These are phyloP conservation scores for Oryctes rhinoceros DNA, from an alignment of 1,140 invertebrate genomes.

Conservation along the genomic window DNA sequence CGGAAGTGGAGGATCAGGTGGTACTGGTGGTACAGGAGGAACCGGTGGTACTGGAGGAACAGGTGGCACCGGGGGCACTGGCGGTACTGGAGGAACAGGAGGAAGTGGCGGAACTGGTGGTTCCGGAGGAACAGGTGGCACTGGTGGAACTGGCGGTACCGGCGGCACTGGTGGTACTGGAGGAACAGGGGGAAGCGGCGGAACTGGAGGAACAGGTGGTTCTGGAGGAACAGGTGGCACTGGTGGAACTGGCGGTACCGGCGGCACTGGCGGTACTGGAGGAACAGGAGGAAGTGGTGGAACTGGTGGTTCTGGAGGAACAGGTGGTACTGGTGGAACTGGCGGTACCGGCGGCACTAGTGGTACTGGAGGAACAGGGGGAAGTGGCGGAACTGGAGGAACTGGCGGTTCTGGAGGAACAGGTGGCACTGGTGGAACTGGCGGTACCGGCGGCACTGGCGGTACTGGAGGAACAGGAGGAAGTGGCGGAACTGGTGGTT, in stretches of 20 bases:
- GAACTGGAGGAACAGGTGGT: slow-evolving; percentile 47
- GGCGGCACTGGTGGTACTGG: neutral
- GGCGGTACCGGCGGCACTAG: neutral
- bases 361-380: neutral
- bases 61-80: neutral
- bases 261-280: neutral
- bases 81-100: slow-evolving; percentile 46
- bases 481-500: slow-evolving; percentile 39
- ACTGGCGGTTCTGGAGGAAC: slow-evolving; percentile 24
- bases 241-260: slow-evolving; percentile 42
- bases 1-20: slow-evolving; percentile 45
- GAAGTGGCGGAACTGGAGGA: neutral
- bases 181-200: neutral
- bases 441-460: slow-evolving; percentile 47
- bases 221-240: slow-evolving; percentile 43
- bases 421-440: slow-evolving; percentile 48
- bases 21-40: slow-evolving; percentile 43
- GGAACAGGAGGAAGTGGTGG: slow-evolving; percentile 45
- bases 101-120: slow-evolving; percentile 44
- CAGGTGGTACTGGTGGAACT: slow-evolving; percentile 34
- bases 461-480: slow-evolving; percentile 63
- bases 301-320: slow-evolving; percentile 42
- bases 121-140: slow-evolving; percentile 32
- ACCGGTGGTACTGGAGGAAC: slow-evolving; percentile 28
- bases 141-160: slow-evolving; percentile 27